These are phyloP conservation scores for Galago senegalensis DNA, from an alignment of 2,797 vertebrate species.

Conservation along the genomic window DNA sequence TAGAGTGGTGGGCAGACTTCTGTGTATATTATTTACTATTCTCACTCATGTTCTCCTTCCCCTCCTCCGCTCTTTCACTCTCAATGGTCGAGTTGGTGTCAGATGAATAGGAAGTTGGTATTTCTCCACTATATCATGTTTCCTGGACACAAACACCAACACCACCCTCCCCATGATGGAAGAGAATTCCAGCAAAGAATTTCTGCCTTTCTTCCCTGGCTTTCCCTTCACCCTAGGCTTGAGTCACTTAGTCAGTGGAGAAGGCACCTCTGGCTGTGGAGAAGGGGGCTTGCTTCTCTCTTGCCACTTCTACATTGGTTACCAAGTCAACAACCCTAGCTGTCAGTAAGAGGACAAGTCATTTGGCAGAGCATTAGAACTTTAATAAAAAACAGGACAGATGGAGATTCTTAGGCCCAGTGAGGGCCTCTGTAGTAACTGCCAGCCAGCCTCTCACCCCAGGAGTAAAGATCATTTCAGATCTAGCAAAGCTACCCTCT, in stretches of 20 bases:
- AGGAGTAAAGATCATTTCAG: not conserved
- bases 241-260: not conserved
- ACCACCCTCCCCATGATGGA: not conserved
- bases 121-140: not conserved
- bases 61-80: not conserved
- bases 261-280: not conserved
- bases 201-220: not conserved
- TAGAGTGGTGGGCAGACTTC: not conserved
- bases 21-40: not conserved
- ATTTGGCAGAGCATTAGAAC: too few relatives aligned
- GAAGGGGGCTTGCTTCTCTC: fast-evolving
- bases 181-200: not conserved
- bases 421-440: not conserved
- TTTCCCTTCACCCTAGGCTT: not conserved
- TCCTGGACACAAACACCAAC: not conserved
- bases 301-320: not conserved
- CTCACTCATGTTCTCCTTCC: not conserved
- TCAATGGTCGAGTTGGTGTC: not conserved
- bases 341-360: not conserved
- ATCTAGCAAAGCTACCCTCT: not conserved
- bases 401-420: not conserved
- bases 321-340: not conserved
- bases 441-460: not conserved
- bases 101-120: not conserved
- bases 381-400: not conserved